Evolutionary conservation across 2,797 vertebrate genomes (phyloP), one percentile per base, ranked within the genome.

Genomic region (Lindbergichthys nudifrons): DNA sequence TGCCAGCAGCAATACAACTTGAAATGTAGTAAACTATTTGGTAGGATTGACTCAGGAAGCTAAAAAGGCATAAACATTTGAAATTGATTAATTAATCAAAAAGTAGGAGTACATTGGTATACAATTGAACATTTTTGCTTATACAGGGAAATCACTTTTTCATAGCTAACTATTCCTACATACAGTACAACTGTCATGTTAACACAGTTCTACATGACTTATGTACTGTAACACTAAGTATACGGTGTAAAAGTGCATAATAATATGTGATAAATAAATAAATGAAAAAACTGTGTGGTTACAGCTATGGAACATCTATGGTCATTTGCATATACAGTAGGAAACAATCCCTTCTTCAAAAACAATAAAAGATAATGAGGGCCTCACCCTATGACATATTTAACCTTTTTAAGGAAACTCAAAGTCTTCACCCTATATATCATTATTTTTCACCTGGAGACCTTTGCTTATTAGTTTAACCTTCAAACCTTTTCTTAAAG

Each of bases 351-450:
- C 26, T 18, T 9, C 39, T 30, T 43, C 59, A 46, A 18, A 32
- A 50, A 53, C 15, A 67, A 21, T 39, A 46, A 14, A 12, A 18
- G 6, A 58, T 23, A 63, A 12, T 7, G 0, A 54, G 0, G 7
- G 10, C 48, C 41, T 41, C 23, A 10, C 18, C 12, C 10, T 48
- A 6, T 39, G 15, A 59, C 11, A 66, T 42, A 21, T 36, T 15
- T 62, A 36, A 56, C 45, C 50, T 68, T 72, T 75, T 21, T 16
- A 65, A 5, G 46, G 30, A 50, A 53, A 52, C 39, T 32, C n/a
- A n/a, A 9, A 56, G 60, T 42, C n/a, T 36, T 36, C 0, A 43
- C 0, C 9, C 15, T 39, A 21, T 5, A 26, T 9, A 11, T 42
- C 15, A 30, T 43, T n/a, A 48, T 9, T 18, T 36, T 56, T 11